These are phyloP conservation scores for Stenotaenia linearis DNA, from an alignment of 2,888 invertebrate genomes.

Conservation along the genomic window DNA sequence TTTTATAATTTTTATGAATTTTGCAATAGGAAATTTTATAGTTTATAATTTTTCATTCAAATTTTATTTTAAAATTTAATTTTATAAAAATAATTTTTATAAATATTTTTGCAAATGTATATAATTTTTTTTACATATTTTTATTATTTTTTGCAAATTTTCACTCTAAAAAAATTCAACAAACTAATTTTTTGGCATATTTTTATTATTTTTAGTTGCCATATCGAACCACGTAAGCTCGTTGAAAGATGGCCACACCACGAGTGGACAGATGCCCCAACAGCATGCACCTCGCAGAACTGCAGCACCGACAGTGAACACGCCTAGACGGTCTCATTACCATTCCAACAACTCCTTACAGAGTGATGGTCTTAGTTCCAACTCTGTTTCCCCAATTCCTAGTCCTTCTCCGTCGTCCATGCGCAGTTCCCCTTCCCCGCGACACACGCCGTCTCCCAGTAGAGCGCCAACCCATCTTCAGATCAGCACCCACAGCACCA, in stretches of 20 bases:
- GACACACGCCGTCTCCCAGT: conserved; percentile 36
- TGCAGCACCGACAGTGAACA: neutral
- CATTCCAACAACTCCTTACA: conserved; percentile 76
- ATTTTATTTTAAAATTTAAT: too few species aligned
- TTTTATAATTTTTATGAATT: too few species aligned
- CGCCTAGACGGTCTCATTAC: conserved; percentile 63
- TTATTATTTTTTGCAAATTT: too few species aligned
- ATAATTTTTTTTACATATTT: too few species aligned
- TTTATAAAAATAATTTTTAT: too few species aligned
- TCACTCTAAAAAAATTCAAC: too few species aligned
- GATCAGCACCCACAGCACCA: neutral
- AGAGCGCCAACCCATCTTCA: conserved; percentile 28
- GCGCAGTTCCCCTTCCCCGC: conserved; percentile 43
- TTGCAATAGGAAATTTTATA: too few species aligned
- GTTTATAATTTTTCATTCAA: too few species aligned
- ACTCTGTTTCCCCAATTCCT: conserved; percentile 76
- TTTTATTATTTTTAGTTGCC: conserved; percentile 35
- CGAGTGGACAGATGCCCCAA: neutral
- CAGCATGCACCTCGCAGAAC: neutral
- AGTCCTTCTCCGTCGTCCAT: conserved; percentile 48
- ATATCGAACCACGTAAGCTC: conserved; percentile 29
- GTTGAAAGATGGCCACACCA: neutral
- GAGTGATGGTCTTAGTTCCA: conserved; percentile 75
- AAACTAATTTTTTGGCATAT: too few species aligned
- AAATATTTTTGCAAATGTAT: too few species aligned